Conservation (phyloP, 2,888 invertebrate species). For the Spodoptera exigua region DNA sequence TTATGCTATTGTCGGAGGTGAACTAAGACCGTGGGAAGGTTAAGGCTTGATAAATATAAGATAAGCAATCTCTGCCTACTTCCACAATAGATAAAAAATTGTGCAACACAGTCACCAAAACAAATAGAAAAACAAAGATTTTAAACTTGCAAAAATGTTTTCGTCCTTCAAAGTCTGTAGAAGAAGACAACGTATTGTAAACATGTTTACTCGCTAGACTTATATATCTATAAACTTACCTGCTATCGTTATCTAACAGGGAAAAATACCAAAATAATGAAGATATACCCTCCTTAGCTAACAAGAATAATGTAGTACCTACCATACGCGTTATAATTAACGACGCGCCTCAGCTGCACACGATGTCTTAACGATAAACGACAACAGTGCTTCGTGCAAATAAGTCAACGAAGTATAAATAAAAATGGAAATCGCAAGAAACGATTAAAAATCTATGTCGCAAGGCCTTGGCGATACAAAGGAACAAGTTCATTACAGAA, state of each 20-base stretch:
- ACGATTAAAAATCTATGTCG: slow-evolving; percentile 56
- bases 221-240: too few relatives aligned
- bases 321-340: too few relatives aligned
- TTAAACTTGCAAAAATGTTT: too few relatives aligned
- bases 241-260: too few relatives aligned
- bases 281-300: too few relatives aligned
- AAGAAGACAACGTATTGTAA: too few relatives aligned
- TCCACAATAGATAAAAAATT: background rate
- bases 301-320: too few relatives aligned
- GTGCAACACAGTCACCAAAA: slow-evolving; percentile 9
- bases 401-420: slow-evolving; percentile 9
- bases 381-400: slow-evolving; percentile 10
- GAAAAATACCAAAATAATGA: too few relatives aligned
- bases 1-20: slow-evolving; percentile 6
- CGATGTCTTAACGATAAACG: too few relatives aligned
- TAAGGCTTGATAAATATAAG: slow-evolving; percentile 29
- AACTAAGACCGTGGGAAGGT: slow-evolving; percentile 37
- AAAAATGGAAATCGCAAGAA: slow-evolving; percentile 40
- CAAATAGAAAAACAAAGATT: background rate
- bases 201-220: too few relatives aligned
- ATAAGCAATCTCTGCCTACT: slow-evolving; percentile 15
- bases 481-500: slow-evolving; percentile 63
- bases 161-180: too few relatives aligned
- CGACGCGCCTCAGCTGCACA: too few relatives aligned
- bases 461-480: slow-evolving; percentile 65